Conservation (phyloP, 2,113 vertebrate genomes). For the Sinocyclocheilus anophthalmus region DNA sequence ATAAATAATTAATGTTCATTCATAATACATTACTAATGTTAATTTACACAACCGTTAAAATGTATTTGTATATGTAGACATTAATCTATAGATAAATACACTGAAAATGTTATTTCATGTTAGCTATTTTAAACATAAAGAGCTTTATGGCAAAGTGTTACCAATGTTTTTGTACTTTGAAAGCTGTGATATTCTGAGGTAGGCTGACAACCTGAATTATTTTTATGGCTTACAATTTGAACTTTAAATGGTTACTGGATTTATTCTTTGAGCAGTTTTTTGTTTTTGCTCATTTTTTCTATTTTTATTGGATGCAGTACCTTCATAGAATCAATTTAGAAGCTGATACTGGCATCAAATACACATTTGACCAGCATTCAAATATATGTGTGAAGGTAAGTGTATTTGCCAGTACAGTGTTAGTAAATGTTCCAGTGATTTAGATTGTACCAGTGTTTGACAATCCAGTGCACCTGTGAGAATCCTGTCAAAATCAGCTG, state of each 20-base stretch:
- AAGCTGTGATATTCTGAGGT: not conserved
- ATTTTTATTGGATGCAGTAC: constrained; percentile 59
- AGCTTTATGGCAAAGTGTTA: constrained; percentile 5
- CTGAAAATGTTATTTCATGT: not conserved
- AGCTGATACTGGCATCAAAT: constrained; percentile 50
- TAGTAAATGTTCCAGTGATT: constrained; percentile 9
- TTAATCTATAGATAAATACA: not conserved
- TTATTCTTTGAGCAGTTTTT: not conserved
- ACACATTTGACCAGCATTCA: constrained; percentile 45
- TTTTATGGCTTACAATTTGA: not conserved
- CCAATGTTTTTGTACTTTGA: not conserved
- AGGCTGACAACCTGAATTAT: not conserved
- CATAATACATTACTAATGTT: not conserved
- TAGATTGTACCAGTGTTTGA: constrained; percentile 31
- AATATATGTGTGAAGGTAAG: constrained; percentile 50
- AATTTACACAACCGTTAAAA: not conserved
- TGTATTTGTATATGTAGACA: constrained; percentile 1
- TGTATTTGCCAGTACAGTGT: constrained; percentile 59
- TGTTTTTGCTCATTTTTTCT: no score
- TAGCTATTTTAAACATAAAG: not conserved
- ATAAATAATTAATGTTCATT: not conserved
- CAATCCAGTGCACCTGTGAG: constrained; percentile 12
- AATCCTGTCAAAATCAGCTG: constrained; percentile 68
- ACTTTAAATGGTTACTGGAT: not conserved
- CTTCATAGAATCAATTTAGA: constrained; percentile 66